These are phyloP conservation scores for Crotalus viridis DNA, from an alignment of 2,113 vertebrate species.

Conservation along the genomic window DNA sequence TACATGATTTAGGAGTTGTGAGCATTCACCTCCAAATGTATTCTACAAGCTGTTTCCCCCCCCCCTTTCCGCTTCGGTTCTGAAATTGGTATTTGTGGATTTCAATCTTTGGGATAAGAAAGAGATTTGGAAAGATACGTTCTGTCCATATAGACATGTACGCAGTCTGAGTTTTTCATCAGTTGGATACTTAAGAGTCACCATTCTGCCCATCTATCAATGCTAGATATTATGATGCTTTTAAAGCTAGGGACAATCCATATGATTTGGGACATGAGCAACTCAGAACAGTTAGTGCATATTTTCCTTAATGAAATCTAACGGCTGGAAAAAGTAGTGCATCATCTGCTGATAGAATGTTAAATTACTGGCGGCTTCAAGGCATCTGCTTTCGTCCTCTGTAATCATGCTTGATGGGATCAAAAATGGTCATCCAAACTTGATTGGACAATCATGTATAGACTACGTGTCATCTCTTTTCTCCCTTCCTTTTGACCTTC, in stretches of 20 bases:
- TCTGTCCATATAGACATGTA: neutral
- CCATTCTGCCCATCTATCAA: neutral
- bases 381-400: neutral
- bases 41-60: conserved; percentile 34
- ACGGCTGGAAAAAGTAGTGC: neutral
- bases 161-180: neutral
- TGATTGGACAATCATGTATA: neutral
- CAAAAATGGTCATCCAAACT: neutral
- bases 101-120: neutral
- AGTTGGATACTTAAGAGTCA: neutral
- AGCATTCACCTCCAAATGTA: conserved; percentile 44
- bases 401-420: neutral
- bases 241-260: neutral
- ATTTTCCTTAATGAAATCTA: neutral
- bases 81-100: conserved; percentile 32
- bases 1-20: conserved; percentile 46
- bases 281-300: neutral
- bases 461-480: neutral
- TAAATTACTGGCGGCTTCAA: neutral
- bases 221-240: neutral
- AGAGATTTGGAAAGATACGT: neutral
- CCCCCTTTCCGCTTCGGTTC: neutral
- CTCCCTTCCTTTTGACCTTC: neutral
- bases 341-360: neutral
- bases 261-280: neutral